Evolutionary conservation across 2,797 vertebrate species (phyloP).

Genomic region (Eutrigla gurnardus): DNA sequence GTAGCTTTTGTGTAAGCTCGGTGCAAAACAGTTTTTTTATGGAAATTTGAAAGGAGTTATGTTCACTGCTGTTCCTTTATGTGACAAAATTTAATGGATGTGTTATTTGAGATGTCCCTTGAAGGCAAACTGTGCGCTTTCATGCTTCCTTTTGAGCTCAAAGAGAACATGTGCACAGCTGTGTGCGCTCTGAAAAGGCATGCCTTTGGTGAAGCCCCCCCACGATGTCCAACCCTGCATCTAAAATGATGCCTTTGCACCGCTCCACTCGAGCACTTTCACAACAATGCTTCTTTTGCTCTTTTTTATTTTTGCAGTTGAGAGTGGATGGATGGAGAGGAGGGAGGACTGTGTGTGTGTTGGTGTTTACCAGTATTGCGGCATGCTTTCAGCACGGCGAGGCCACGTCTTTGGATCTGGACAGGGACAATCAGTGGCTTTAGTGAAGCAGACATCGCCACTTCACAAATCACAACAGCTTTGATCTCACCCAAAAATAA

Average conservation of each 20-base stretch:
- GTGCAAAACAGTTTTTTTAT: slow-evolving; percentile 12
- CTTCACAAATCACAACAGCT: slow-evolving; percentile 76
- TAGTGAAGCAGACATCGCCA: slow-evolving; percentile 51
- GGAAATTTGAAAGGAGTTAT: slow-evolving; percentile 23
- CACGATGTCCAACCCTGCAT: slow-evolving; percentile 10
- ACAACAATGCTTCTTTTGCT: slow-evolving; percentile 81
- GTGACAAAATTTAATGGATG: slow-evolving; percentile 40
- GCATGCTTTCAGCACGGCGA: slow-evolving; percentile 60
- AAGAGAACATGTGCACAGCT: slow-evolving; percentile 64
- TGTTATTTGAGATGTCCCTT: slow-evolving; percentile 44
- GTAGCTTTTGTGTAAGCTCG: slow-evolving; percentile 13
- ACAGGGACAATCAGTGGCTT: slow-evolving; percentile 61
- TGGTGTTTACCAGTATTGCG: slow-evolving; percentile 36
- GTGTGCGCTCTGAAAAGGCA: slow-evolving; percentile 54
- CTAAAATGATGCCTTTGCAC: slow-evolving; percentile 52
- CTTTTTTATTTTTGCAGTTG: slow-evolving; percentile 48
- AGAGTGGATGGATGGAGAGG: slow-evolving; percentile 25
- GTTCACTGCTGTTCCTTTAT: slow-evolving; percentile 26
- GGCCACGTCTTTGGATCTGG: slow-evolving; percentile 39
- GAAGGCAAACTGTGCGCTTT: slow-evolving; percentile 57
- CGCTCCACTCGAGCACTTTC: slow-evolving; percentile 52
- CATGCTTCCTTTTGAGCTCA: slow-evolving; percentile 61
- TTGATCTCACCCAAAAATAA: slow-evolving; percentile 84
- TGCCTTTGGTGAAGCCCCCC: slow-evolving; percentile 47
- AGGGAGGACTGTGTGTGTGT: neutral